phyloP scores from a whole-genome alignment of 1,140 invertebrate genomes.

The Aphidius gifuensis region DNA sequence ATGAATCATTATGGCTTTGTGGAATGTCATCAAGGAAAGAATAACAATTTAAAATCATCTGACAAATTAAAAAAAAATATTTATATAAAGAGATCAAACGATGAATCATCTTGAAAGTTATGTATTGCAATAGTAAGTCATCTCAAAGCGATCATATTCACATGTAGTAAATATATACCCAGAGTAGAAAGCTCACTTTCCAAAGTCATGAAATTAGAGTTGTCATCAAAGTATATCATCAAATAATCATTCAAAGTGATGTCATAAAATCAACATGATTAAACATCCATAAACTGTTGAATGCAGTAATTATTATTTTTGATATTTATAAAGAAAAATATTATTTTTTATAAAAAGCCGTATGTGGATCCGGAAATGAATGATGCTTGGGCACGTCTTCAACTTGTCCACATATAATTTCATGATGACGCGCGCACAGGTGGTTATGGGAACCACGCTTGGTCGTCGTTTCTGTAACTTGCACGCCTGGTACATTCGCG shows the following conservation, averaged over 20 bases:
- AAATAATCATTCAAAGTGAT: conserved; percentile 4
- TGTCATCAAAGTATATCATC: neutral
- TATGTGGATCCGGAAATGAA: conserved; percentile 15
- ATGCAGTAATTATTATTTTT: no score
- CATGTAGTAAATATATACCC: no score
- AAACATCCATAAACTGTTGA: no score
- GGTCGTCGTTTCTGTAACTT: neutral
- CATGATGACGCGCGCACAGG: conserved; percentile 20
- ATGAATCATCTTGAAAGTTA: conserved; percentile 6
- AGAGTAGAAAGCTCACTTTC: no score
- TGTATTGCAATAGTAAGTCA: no score
- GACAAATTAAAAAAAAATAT: no score
- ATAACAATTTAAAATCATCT: neutral
- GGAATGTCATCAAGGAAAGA: conserved; percentile 31
- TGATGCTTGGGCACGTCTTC: conserved; percentile 2
- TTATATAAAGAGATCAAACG: conserved; percentile 9
- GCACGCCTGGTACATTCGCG: conserved; percentile 3
- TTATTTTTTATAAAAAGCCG: no score
- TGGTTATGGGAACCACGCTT: conserved; percentile 21
- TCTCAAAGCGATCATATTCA: no score
- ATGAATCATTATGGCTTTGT: conserved; percentile 23
- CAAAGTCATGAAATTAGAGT: neutral
- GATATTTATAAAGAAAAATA: no score
- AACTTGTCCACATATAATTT: neutral
- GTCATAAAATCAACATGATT: neutral